Percentiles rank a stretch among this genome's conserved stretches.
These are phyloP conservation scores for Polia nebulosa DNA, from an alignment of 2,888 invertebrate species.

Conservation along the genomic window DNA sequence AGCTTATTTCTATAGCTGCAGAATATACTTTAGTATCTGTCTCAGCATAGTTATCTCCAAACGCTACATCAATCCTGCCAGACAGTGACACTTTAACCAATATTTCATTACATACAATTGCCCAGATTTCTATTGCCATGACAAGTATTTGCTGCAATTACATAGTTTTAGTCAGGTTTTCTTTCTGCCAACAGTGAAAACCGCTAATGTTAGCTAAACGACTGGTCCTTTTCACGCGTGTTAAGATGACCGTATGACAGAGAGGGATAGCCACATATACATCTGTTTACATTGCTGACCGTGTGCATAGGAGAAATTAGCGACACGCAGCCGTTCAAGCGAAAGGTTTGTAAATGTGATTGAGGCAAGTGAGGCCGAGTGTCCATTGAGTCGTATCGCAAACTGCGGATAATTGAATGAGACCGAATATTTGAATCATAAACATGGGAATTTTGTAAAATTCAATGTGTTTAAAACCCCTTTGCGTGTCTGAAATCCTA, in stretches of 20 bases:
- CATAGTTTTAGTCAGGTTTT: constrained; percentile 61
- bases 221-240: constrained; percentile 40
- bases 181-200: constrained; percentile 60
- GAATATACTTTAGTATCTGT: not conserved
- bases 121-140: constrained; percentile 58
- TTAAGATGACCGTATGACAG: constrained; percentile 46
- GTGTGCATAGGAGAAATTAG: constrained; percentile 67
- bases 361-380: constrained; percentile 54
- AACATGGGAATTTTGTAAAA: constrained; percentile 14
- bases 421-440: constrained; percentile 23
- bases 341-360: constrained; percentile 66
- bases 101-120: constrained; percentile 34
- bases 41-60: constrained; percentile 4
- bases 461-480: constrained; percentile 3
- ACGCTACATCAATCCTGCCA: constrained; percentile 2
- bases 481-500: constrained; percentile 1
- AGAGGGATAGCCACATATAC: constrained; percentile 56
- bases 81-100: constrained; percentile 10
- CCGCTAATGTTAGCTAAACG: constrained; percentile 49
- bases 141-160: constrained; percentile 61
- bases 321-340: constrained; percentile 67
- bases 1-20: not conserved
- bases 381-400: constrained; percentile 57
- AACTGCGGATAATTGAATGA: constrained; percentile 39
- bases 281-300: constrained; percentile 63